These are phyloP conservation scores for Tadarida brasiliensis DNA, from an alignment of 2,797 vertebrate species.

Conservation along the genomic window DNA sequence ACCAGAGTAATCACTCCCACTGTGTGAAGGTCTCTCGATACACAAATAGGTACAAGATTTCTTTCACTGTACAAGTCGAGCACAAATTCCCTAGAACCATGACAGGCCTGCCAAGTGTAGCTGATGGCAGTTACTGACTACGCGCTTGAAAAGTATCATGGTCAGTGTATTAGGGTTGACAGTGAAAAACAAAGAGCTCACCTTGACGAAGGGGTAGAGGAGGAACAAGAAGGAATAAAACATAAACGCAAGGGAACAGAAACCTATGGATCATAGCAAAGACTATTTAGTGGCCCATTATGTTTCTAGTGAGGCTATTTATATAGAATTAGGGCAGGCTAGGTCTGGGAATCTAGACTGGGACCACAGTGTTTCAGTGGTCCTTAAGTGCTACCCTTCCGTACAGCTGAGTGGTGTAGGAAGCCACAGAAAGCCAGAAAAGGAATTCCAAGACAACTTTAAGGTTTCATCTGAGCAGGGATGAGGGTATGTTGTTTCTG, in stretches of 20 bases:
- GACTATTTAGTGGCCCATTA: background rate
- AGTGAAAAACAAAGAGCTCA: background rate
- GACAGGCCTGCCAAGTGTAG: background rate
- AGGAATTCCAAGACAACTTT: background rate
- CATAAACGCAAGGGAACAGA: background rate
- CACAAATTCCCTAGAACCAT: background rate
- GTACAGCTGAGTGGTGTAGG: background rate
- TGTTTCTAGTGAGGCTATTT: background rate
- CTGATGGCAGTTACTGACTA: rapidly evolving
- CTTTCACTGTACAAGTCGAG: background rate
- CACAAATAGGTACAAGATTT: background rate
- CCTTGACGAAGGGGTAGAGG: background rate
- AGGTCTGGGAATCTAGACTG: background rate
- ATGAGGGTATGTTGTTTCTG: background rate
- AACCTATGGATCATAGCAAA: background rate
- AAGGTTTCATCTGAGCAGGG: background rate
- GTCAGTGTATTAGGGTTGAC: background rate
- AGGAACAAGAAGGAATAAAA: background rate
- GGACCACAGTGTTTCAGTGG: background rate
- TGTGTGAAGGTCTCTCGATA: background rate
- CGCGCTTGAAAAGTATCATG: background rate
- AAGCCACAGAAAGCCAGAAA: background rate
- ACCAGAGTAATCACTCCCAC: background rate
- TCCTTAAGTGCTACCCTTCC: background rate
- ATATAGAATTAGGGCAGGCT: background rate